These are phyloP conservation scores for Noturus placidus DNA, from an alignment of 2,113 vertebrate genomes.

Conservation along the genomic window DNA sequence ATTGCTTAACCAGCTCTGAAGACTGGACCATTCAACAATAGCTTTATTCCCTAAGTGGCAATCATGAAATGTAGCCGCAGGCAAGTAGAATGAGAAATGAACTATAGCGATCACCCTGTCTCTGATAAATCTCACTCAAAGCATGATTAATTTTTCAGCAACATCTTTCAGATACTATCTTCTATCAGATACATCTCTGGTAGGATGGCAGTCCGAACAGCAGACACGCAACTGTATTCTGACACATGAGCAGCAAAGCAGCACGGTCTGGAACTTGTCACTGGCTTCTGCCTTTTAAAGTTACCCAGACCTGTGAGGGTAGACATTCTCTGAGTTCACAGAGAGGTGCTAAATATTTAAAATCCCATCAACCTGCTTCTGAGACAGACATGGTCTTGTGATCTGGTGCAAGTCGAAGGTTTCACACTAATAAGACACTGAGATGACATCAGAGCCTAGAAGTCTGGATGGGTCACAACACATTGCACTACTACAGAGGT, in stretches of 20 bases:
- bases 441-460: conserved; percentile 51
- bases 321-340: conserved; percentile 58
- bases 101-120: not conserved
- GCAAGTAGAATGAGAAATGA: not conserved
- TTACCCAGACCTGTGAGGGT: conserved; percentile 63
- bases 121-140: conserved; percentile 33
- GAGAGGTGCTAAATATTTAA: conserved; percentile 67
- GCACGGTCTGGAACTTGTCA: not conserved
- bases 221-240: conserved; percentile 9
- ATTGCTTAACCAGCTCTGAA: conserved; percentile 4
- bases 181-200: conserved; percentile 1
- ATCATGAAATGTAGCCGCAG: conserved; percentile 10
- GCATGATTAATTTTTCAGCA: conserved; percentile 35
- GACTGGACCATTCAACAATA: conserved; percentile 37
- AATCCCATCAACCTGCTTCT: conserved; percentile 67
- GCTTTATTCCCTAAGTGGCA: conserved; percentile 30
- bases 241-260: conserved; percentile 27
- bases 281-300: conserved; percentile 63
- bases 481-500: conserved; percentile 7
- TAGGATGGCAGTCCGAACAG: conserved; percentile 25
- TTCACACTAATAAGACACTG: conserved; percentile 57
- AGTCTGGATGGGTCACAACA: conserved; percentile 46
- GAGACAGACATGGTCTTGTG: conserved; percentile 46
- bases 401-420: conserved; percentile 51
- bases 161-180: conserved; percentile 25